A percentile compares a stretch with the other conserved stretches of the same genome.
These are phyloP conservation scores for Podocnemis expansa DNA, from an alignment of 2,113 vertebrate species.

Conservation along the genomic window DNA sequence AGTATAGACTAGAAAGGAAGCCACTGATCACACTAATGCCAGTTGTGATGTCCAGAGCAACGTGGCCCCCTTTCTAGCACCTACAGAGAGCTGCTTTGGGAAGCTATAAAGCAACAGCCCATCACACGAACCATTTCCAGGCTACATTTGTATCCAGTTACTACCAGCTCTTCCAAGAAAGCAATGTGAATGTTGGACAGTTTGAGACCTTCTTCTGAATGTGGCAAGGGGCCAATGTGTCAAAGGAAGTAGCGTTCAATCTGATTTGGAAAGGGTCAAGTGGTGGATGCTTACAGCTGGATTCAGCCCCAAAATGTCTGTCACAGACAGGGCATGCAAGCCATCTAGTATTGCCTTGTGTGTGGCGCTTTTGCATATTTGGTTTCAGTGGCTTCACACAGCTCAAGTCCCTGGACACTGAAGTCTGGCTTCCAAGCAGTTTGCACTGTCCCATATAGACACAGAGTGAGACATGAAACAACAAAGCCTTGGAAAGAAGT, in stretches of 20 bases:
- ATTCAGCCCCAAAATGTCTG: not conserved
- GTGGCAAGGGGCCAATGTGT: not conserved
- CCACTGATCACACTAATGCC: not conserved
- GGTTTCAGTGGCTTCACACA: not conserved
- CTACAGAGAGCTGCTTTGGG: not conserved
- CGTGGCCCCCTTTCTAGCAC: not conserved
- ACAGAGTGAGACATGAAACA: not conserved
- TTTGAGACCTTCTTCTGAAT: not conserved
- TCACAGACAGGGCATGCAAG: not conserved
- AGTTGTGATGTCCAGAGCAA: not conserved
- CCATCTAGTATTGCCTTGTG: not conserved
- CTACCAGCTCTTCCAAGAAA: not conserved
- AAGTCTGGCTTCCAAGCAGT: not conserved
- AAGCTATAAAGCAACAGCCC: not conserved
- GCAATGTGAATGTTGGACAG: not conserved
- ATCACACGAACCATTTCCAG: rapidly evolving
- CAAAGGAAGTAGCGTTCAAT: not conserved
- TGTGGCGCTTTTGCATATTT: not conserved
- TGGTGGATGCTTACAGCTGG: not conserved
- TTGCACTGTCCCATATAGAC: not conserved
- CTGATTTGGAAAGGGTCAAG: not conserved
- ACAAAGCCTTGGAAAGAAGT: not conserved
- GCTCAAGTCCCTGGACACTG: not conserved
- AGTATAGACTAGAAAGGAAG: not conserved
- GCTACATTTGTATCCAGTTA: not conserved